A percentile compares a stretch with the other conserved stretches of the same genome.
These are phyloP conservation scores for Platysteira castanea DNA, from an alignment of 2,113 vertebrate genomes.

Conservation along the genomic window DNA sequence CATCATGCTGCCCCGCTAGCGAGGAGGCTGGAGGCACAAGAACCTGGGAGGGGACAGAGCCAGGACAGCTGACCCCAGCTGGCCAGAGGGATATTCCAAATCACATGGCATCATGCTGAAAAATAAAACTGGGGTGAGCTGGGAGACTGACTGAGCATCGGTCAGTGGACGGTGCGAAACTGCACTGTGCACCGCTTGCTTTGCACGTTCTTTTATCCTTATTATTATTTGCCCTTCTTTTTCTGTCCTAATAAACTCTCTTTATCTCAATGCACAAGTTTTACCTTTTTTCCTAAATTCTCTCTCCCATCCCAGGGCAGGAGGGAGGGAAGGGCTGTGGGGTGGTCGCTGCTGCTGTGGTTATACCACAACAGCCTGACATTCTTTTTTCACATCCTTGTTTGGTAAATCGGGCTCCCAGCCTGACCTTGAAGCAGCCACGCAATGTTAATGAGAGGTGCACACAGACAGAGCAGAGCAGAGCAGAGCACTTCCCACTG, in stretches of 20 bases:
- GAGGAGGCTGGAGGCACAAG: not conserved
- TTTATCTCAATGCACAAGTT: not conserved
- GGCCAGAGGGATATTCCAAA: not conserved
- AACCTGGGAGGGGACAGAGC: not conserved
- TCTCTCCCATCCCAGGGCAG: not conserved
- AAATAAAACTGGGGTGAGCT: not conserved
- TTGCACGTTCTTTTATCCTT: not conserved
- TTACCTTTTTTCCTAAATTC: not conserved
- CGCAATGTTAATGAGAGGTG: not conserved
- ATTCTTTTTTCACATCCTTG: not conserved
- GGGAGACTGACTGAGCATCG: not conserved
- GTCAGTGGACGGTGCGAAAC: not conserved
- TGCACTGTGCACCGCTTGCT: not conserved
- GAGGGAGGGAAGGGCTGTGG: not conserved
- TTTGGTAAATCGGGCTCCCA: not conserved
- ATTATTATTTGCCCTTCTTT: not conserved
- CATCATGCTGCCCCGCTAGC: rapidly evolving
- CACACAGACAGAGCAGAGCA: not conserved
- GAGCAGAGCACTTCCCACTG: not conserved
- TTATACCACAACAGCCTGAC: not conserved
- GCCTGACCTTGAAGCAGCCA: not conserved
- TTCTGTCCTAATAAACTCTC: not conserved
- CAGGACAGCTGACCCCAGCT: not conserved
- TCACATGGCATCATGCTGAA: rapidly evolving
- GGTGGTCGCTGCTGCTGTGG: not conserved